A percentile compares a stretch with the other conserved stretches of the same genome.
These are phyloP conservation scores for Sebastes reedi DNA, from an alignment of 2,797 vertebrate genomes.

Conservation along the genomic window DNA sequence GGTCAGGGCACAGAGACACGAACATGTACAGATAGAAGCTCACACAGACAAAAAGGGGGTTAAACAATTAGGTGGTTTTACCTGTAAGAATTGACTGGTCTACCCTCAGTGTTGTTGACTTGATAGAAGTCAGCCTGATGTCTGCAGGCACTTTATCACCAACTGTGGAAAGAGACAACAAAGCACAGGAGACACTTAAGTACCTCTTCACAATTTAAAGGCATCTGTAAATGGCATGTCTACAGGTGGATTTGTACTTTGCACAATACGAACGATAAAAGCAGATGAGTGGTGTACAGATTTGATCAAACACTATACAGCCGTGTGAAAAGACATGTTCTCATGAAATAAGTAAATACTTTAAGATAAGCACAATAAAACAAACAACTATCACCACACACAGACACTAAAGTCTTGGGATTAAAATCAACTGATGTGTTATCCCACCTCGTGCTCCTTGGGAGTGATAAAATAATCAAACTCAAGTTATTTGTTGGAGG, in stretches of 20 bases:
- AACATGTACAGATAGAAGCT: not conserved
- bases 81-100: conserved; percentile 99
- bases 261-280: not conserved
- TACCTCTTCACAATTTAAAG: conserved; percentile 18
- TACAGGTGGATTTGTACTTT: not conserved
- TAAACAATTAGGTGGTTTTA: conserved; percentile 57
- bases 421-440: conserved; percentile 5
- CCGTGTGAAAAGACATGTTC: not conserved
- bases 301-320: not conserved
- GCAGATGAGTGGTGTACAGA: not conserved
- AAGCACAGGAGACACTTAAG: conserved; percentile 12
- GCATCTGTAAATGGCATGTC: not conserved
- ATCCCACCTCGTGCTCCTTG: not conserved
- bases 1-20: not conserved
- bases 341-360: not conserved
- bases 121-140: conserved; percentile 96
- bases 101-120: conserved; percentile 96
- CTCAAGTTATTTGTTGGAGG: not conserved
- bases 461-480: conserved; percentile 54
- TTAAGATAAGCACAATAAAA: conserved; percentile 1
- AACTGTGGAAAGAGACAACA: conserved; percentile 82
- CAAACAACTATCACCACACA: conserved; percentile 14
- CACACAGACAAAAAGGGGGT: not conserved
- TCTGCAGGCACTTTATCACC: conserved; percentile 99
- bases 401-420: not conserved